Percentiles rank a stretch among this genome's conserved stretches.
These are phyloP conservation scores for Athene cunicularia DNA, from an alignment of 2,113 vertebrate genomes.

Conservation along the genomic window DNA sequence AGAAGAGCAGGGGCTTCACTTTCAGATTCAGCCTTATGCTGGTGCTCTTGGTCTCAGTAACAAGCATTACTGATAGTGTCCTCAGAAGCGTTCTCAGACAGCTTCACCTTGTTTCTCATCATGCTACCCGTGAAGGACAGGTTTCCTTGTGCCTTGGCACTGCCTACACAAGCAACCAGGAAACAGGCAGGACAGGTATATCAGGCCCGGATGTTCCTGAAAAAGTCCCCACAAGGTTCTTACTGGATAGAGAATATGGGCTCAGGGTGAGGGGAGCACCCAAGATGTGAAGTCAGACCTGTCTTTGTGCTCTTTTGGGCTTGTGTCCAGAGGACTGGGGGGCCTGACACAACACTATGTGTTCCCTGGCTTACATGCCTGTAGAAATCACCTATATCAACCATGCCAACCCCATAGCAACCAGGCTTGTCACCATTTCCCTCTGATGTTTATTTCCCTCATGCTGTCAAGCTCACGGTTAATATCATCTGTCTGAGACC, in stretches of 20 bases:
- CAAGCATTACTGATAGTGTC: not conserved
- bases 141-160: not conserved
- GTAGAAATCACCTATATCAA: not conserved
- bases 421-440: not conserved
- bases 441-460: not conserved
- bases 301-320: not conserved
- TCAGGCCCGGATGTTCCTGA: not conserved
- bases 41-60: not conserved
- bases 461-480: not conserved
- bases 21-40: not conserved
- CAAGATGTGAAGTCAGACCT: not conserved
- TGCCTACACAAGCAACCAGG: not conserved
- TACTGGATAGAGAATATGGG: not conserved
- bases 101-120: not conserved
- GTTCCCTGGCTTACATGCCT: not conserved
- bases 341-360: rapidly evolving
- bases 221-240: rapidly evolving
- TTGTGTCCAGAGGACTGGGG: not conserved
- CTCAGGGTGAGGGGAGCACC: not conserved
- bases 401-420: rapidly evolving
- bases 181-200: too few relatives aligned
- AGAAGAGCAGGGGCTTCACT: not conserved
- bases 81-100: not conserved
- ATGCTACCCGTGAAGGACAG: not conserved
- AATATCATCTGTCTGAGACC: not conserved